A percentile compares a stretch with the other conserved stretches of the same genome.
phyloP scores from a whole-genome alignment of 2,113 vertebrate genomes.

The Siphamia tubifer region DNA sequence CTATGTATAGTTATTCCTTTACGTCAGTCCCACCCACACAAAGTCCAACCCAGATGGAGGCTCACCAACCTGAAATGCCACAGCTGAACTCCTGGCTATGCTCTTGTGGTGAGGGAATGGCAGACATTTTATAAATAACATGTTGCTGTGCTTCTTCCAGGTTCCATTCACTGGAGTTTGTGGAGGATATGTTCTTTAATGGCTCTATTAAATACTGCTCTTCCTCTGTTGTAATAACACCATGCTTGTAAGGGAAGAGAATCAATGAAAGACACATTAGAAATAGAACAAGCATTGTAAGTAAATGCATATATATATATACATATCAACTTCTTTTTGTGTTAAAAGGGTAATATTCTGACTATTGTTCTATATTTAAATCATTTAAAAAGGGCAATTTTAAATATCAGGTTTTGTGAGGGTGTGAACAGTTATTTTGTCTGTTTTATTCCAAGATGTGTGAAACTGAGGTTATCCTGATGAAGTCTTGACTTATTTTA shows the following conservation, averaged over 20 bases:
- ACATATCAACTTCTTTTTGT: not conserved
- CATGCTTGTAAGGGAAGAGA: slow-evolving; percentile 84
- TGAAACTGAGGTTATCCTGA: too few relatives aligned
- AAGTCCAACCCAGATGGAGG: slow-evolving; percentile 56
- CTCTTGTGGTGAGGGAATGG: slow-evolving; percentile 85
- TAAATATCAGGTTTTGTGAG: too few relatives aligned
- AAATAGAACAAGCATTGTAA: not conserved
- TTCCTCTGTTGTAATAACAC: slow-evolving; percentile 97
- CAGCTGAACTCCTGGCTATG: slow-evolving; percentile 89
- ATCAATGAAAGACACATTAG: slow-evolving; percentile 40
- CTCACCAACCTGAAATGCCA: slow-evolving; percentile 92
- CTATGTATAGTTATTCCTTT: slow-evolving; percentile 74
- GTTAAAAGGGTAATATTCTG: too few relatives aligned
- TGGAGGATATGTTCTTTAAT: slow-evolving; percentile 88
- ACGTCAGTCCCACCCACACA: slow-evolving; percentile 74
- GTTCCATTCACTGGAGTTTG: slow-evolving; percentile 86
- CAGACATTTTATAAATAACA: slow-evolving; percentile 98
- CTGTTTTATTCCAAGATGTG: too few relatives aligned
- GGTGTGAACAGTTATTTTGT: too few relatives aligned
- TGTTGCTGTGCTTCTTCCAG: slow-evolving; percentile 93
- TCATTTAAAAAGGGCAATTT: not conserved
- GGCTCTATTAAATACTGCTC: slow-evolving; percentile 99
- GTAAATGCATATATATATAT: not conserved
- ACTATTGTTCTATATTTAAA: not conserved
- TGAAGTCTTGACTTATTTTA: too few relatives aligned